Evolutionary conservation across 2,888 invertebrate genomes (phyloP), one percentile per base, ranked within the genome.

Genomic region (Zelleria hepariella): DNA sequence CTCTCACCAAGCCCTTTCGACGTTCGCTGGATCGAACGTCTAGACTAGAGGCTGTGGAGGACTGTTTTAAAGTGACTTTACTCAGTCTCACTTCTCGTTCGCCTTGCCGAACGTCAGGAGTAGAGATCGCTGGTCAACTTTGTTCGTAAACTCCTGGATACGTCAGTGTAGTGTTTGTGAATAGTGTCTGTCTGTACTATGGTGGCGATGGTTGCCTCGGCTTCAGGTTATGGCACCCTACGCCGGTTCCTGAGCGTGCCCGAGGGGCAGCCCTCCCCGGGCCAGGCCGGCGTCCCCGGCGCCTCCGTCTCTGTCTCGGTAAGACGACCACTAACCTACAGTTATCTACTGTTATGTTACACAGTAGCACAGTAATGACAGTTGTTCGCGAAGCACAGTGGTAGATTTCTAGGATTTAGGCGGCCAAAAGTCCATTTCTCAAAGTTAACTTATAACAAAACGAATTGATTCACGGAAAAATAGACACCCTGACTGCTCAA

Each of bases 161-260:
- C 32, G 32, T 15, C n/a, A 56, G 32, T 32, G 20, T 42, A 18
- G 15, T 56, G 32, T 20, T 26, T n/a, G 18, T 32, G 26, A 25
- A 53, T n/a, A n/a, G n/a, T n/a, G 56, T 42, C 20, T 26, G 49
- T 24, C 4, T 56, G 59, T 59, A 82, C 71, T 75, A 88, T 87
- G 87, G 86, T 88, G 75, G 86, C 87, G 62, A 88, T 87, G 87
- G 86, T 88, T 65, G 87, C 87, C 61, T 87, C 88, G 62, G 87
- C 88, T 67, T 86, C 87, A 67, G 88, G 88, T 75, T 86, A 85
- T 76, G 87, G 86, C 78, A 86, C 87, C 63, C 80, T 87, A 66
- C 86, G 88, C 78, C 83, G 88, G 66, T 87, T 86, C 70, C 80
- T 87, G 62, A 87, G 87, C 77, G 87, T 80, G 62, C 86, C 87